Conservation (phyloP, 2,888 invertebrate genomes). For the Eristalis arbustorum region DNA sequence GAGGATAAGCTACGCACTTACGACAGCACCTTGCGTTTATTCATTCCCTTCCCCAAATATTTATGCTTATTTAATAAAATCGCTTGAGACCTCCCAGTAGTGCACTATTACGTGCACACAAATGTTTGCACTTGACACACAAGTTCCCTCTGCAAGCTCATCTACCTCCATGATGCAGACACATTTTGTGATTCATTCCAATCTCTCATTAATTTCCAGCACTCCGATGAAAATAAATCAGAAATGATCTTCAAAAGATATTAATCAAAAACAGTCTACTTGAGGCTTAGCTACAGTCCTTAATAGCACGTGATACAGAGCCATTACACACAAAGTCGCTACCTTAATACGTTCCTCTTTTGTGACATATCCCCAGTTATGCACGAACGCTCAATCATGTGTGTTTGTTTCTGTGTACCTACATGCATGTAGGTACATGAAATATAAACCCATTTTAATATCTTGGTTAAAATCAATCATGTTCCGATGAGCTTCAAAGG, state of each 20-base stretch:
- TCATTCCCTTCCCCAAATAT: conserved; percentile 5
- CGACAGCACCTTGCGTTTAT: conserved; percentile 1
- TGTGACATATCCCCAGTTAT: not conserved
- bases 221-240: too few relatives aligned
- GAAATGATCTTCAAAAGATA: too few relatives aligned
- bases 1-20: conserved; percentile 69
- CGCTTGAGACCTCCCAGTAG: too few relatives aligned
- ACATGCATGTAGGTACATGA: not conserved
- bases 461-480: conserved; percentile 12
- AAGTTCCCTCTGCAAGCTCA: too few relatives aligned
- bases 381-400: not conserved
- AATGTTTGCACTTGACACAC: not conserved
- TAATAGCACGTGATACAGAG: too few relatives aligned
- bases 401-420: not conserved
- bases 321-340: not conserved
- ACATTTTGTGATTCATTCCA: too few relatives aligned
- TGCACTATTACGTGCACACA: too few relatives aligned
- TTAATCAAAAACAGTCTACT: too few relatives aligned
- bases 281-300: too few relatives aligned
- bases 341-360: not conserved
- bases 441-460: conserved; percentile 19
- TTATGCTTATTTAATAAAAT: too few relatives aligned
- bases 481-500: conserved; percentile 17
- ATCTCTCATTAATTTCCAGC: too few relatives aligned
- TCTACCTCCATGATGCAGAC: too few relatives aligned